Conservation (phyloP, 1,140 invertebrate genomes). For the Ephestia elutella region DNA sequence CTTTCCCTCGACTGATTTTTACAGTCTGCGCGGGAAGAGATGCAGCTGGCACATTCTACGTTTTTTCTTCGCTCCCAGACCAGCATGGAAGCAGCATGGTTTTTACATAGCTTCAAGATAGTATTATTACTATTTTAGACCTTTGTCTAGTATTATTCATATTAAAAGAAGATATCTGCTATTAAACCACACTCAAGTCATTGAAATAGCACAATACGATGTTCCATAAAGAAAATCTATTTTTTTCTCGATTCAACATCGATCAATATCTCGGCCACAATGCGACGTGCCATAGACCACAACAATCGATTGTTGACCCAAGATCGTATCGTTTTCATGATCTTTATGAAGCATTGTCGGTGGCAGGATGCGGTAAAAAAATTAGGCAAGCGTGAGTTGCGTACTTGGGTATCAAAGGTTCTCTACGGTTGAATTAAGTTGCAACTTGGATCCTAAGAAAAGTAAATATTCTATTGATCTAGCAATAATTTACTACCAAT, state of each 20-base stretch:
- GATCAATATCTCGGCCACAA: conserved; percentile 39
- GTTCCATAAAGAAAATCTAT: conserved; percentile 24
- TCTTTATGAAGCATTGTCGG: conserved; percentile 41
- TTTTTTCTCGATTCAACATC: conserved; percentile 33
- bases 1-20: too few relatives aligned
- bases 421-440: not conserved
- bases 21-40: too few relatives aligned
- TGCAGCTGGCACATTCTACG: too few relatives aligned
- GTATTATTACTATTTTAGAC: too few relatives aligned
- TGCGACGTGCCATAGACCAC: conserved; percentile 24
- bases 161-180: not conserved
- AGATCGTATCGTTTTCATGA: conserved; percentile 47
- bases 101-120: too few relatives aligned
- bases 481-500: too few relatives aligned
- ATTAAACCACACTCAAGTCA: not conserved
- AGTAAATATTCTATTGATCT: too few relatives aligned
- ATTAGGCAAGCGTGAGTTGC: not conserved
- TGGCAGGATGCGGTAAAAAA: conserved; percentile 33
- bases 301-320: conserved; percentile 46
- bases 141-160: too few relatives aligned
- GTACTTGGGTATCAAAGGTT: not conserved
- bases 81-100: too few relatives aligned
- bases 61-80: too few relatives aligned
- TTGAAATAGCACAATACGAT: conserved; percentile 10
- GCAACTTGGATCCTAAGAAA: too few relatives aligned